Evolutionary conservation across 2,113 vertebrate species (phyloP).

Genomic region (Malurus melanocephalus): DNA sequence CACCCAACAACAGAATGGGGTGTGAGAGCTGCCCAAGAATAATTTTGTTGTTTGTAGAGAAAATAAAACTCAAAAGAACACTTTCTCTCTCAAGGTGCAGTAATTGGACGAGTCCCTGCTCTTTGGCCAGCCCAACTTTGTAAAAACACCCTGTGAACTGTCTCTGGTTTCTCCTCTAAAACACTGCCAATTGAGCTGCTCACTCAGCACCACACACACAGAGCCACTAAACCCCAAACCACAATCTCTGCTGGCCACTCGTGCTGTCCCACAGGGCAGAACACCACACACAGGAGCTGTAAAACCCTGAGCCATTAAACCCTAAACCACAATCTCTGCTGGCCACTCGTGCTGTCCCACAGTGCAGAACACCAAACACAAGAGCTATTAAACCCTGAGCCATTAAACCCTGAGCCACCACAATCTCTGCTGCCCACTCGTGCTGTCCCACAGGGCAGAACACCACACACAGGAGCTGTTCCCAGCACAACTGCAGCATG

Average conservation of each 20-base stretch:
- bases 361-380: background rate
- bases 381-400: too few species aligned
- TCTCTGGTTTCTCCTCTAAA: background rate
- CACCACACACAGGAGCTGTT: accelerated
- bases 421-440: background rate
- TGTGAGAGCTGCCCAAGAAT: background rate
- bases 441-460: background rate
- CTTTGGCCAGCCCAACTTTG: background rate
- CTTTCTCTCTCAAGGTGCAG: background rate
- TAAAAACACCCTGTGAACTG: background rate
- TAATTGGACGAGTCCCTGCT: too few species aligned
- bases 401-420: background rate
- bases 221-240: background rate
- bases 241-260: background rate
- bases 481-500: background rate
- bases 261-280: background rate
- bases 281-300: accelerated
- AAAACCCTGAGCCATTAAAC: background rate
- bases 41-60: background rate
- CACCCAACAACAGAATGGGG: background rate
- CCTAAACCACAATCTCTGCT: background rate
- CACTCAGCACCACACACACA: background rate
- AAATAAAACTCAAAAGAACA: background rate
- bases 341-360: background rate
- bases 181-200: background rate